Conservation (phyloP, 2,888 invertebrate genomes). For the Athalia cordata region DNA sequence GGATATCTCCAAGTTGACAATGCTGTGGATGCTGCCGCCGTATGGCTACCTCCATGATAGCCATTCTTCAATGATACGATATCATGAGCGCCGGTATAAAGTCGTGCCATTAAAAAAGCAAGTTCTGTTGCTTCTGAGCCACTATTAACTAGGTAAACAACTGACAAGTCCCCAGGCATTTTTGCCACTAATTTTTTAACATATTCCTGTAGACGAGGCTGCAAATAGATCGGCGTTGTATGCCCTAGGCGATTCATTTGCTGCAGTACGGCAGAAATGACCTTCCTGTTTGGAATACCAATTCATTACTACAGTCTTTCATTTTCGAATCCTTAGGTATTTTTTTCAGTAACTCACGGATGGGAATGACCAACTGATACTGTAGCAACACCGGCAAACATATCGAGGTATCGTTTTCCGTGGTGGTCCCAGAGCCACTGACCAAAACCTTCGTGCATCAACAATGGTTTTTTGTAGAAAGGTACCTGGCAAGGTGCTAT, state of each 20-base stretch:
- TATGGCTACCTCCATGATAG: slow-evolving; percentile 94
- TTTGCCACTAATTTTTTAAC: slow-evolving; percentile 86
- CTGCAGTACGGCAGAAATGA: slow-evolving; percentile 84
- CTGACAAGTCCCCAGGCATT: slow-evolving; percentile 90
- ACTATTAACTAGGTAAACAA: slow-evolving; percentile 95
- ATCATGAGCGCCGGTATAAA: slow-evolving; percentile 90
- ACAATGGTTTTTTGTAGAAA: slow-evolving; percentile 88
- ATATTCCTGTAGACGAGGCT: slow-evolving; percentile 94
- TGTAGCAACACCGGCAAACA: slow-evolving; percentile 98
- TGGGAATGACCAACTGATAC: slow-evolving; percentile 98
- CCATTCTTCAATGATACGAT: slow-evolving; percentile 90
- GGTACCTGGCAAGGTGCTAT: slow-evolving; percentile 84
- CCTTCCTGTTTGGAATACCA: slow-evolving; percentile 80
- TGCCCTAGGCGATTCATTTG: slow-evolving; percentile 93
- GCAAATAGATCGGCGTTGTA: slow-evolving; percentile 93
- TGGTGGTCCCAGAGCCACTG: slow-evolving; percentile 94
- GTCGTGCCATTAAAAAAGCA: slow-evolving; percentile 89
- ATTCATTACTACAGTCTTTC: not conserved
- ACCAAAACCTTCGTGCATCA: slow-evolving; percentile 90
- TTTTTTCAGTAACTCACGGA: slow-evolving; percentile 82
- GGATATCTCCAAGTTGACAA: slow-evolving; percentile 87
- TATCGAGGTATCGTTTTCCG: slow-evolving; percentile 92
- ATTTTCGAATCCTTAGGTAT: not conserved
- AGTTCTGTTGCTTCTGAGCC: slow-evolving; percentile 98
- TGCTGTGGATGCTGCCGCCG: slow-evolving; percentile 88